Base-by-base conservation (phyloP, 2,113 vertebrate species). In the Progne subis region DNA sequence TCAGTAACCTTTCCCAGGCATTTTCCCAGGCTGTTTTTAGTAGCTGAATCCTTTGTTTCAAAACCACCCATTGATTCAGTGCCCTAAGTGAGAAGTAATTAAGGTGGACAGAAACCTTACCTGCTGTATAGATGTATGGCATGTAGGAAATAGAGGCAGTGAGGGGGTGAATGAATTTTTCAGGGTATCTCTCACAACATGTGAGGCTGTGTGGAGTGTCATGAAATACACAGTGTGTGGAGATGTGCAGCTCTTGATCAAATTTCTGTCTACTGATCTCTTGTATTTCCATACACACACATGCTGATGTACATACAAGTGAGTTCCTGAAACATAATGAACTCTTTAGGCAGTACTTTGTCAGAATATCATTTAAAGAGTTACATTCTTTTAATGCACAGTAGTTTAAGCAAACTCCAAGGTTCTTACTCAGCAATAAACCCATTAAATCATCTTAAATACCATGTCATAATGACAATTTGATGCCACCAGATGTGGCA, bases 391-490 rank as follows among this genome's bases (percentile, higher is more conserved):
- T 97, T 97, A 96, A 97, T 94, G 96, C 97, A 96, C 96, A 88
- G 96, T 96, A 96, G 96, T 98, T 97, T 98, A 98, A 97, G 96
- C 95, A 97, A 97, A 98, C 97, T 97, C 95, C 89, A 92, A 94
- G 94, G 94, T 96, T 97, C 96, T 97, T 94, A 93, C 79, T 95
- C 56, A n/a, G 92, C 95, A 96, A 95, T 96, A 97, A 94, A 96
- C 92, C 92, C 94, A 94, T 98, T 98, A 97, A 98, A 98, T 98
- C 98, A 98, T 98, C 98, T 98, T 98, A 98, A 98, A 98, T 97
- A 98, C 98, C 95, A 94, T 97, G 97, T 98, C 98, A 97, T 98
- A 96, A 98, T 97, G 98, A 97, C 97, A 98, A 96, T 97, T 97
- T 93, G 95, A 98, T 96, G 97, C 94, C 95, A 88, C 95, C 98